Percentiles rank a stretch among this genome's conserved stretches.
phyloP scores from a whole-genome alignment of 2,888 invertebrate species.

The Melanostoma scalare region DNA sequence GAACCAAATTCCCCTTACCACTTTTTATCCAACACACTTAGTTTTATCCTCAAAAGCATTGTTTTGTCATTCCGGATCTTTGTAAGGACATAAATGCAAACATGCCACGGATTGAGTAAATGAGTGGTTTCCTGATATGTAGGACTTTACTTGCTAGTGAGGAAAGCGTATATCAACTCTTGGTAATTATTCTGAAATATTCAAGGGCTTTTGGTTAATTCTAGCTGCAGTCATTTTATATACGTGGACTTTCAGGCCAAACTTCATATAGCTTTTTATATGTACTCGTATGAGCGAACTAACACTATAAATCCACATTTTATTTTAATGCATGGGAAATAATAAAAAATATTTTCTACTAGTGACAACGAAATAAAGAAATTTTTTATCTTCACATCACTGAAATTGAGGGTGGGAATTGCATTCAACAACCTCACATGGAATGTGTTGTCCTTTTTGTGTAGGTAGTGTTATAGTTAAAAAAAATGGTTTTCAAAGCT shows the following conservation, averaged over 20 bases:
- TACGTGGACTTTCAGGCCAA: slow-evolving; percentile 23
- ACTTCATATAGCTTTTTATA: slow-evolving; percentile 12
- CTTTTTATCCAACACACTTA: slow-evolving; percentile 60
- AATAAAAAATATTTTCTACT: slow-evolving; percentile 58
- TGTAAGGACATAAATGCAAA: slow-evolving; percentile 69
- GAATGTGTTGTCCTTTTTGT: slow-evolving; percentile 58
- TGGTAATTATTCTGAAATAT: slow-evolving; percentile 70
- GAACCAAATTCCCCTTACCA: slow-evolving; percentile 60
- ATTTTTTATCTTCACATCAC: slow-evolving; percentile 66
- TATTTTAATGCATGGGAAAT: slow-evolving; percentile 56
- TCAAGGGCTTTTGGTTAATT: slow-evolving; percentile 66
- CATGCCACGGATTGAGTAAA: slow-evolving; percentile 70
- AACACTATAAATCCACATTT: slow-evolving; percentile 25
- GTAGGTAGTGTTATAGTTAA: slow-evolving; percentile 43
- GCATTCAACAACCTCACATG: slow-evolving; percentile 60
- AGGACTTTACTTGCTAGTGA: slow-evolving; percentile 45
- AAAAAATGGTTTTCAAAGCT: slow-evolving; percentile 41
- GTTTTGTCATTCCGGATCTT: slow-evolving; percentile 71
- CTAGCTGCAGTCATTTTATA: slow-evolving; percentile 40
- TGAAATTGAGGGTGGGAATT: slow-evolving; percentile 67
- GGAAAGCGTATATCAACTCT: slow-evolving; percentile 54
- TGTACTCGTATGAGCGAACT: background rate
- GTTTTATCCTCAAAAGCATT: slow-evolving; percentile 65
- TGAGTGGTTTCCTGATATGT: slow-evolving; percentile 69
- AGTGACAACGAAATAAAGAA: slow-evolving; percentile 60